Conservation (phyloP, 2,797 vertebrate species). For the Spondyliosoma cantharus region DNA sequence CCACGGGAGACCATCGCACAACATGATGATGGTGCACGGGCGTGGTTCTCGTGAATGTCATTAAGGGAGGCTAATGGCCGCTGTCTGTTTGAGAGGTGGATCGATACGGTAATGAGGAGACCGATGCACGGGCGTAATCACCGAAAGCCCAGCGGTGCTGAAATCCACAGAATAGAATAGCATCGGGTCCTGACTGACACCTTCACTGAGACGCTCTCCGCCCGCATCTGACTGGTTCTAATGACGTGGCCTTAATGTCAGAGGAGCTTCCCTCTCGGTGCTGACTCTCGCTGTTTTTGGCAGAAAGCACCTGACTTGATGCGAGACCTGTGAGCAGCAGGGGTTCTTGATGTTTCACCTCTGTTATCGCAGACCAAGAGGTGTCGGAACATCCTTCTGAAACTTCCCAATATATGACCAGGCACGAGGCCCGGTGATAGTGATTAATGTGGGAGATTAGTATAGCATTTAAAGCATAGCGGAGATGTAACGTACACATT, state of each 20-base stretch:
- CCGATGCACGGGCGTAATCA: constrained; percentile 61
- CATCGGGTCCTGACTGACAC: constrained; percentile 59
- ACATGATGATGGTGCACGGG: constrained; percentile 66
- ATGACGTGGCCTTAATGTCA: constrained; percentile 47
- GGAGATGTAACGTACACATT: constrained; percentile 54
- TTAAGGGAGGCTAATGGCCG: constrained; percentile 55
- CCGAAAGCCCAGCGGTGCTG: constrained; percentile 64
- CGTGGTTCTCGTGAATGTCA: constrained; percentile 57
- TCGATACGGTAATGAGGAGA: constrained; percentile 75
- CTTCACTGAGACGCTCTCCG: constrained; percentile 21
- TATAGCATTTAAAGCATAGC: constrained; percentile 52
- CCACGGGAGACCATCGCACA: constrained; percentile 22
- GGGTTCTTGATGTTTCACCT: constrained; percentile 26
- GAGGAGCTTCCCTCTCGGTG: constrained; percentile 13
- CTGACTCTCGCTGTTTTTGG: constrained; percentile 9
- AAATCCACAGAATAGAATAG: constrained; percentile 68
- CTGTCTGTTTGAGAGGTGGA: constrained; percentile 68
- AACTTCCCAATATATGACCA: constrained; percentile 1
- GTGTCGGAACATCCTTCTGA: not conserved
- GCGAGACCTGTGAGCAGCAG: not conserved
- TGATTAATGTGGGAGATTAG: constrained; percentile 64
- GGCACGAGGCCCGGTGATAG: constrained; percentile 25
- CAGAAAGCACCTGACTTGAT: constrained; percentile 11
- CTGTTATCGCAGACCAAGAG: constrained; percentile 19
- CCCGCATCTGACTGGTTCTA: constrained; percentile 49